Evolutionary conservation across 2,888 invertebrate genomes (phyloP).

Genomic region (Herminia tarsipennalis): DNA sequence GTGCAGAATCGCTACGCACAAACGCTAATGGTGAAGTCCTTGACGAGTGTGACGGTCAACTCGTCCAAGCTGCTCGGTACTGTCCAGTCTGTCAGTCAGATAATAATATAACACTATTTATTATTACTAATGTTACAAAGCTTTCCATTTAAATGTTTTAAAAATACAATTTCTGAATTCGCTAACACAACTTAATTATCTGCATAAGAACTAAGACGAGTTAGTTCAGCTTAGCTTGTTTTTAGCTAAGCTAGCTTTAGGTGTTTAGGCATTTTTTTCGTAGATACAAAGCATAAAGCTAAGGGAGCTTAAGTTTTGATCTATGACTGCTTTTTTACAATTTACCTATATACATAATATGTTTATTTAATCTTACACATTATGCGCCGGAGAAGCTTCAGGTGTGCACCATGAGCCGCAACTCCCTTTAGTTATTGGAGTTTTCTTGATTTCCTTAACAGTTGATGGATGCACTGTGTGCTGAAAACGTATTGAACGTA

Average conservation of each 20-base stretch:
- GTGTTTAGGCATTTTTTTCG: too few relatives aligned
- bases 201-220: too few relatives aligned
- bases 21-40: conserved; percentile 93
- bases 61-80: conserved; percentile 94
- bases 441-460: conserved; percentile 32
- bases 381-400: conserved; percentile 58
- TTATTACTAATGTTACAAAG: too few relatives aligned
- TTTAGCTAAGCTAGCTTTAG: too few relatives aligned
- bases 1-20: conserved; percentile 89
- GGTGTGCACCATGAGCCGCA: conserved; percentile 78
- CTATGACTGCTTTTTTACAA: too few relatives aligned
- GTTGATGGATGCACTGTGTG: conserved; percentile 71
- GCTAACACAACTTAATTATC: too few relatives aligned
- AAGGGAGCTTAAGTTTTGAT: too few relatives aligned
- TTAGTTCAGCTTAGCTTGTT: too few relatives aligned
- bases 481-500: conserved; percentile 56
- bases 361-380: conserved; percentile 53
- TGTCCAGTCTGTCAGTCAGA: conserved; percentile 94
- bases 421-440: conserved; percentile 38
- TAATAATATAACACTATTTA: too few relatives aligned
- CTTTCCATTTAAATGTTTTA: too few relatives aligned
- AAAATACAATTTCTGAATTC: too few relatives aligned
- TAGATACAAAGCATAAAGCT: too few relatives aligned
- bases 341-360: background rate
- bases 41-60: conserved; percentile 94